Base-by-base conservation (phyloP, 2,113 vertebrate species). In the Datnioides undecimradiatus region DNA sequence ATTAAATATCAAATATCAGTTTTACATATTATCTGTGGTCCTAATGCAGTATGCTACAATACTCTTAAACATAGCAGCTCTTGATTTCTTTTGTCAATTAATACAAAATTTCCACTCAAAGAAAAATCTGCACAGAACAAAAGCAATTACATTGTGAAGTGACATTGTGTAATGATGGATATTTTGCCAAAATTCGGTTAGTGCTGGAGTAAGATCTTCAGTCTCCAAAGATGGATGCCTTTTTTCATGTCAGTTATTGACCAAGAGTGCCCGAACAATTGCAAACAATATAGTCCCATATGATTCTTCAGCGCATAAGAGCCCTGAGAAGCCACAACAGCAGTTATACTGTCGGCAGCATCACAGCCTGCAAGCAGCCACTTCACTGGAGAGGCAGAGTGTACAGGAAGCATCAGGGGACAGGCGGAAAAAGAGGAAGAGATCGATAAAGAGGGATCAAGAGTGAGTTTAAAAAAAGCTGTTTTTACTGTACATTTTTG, bases 381-480 rank as follows among this genome's bases (percentile, higher is more conserved):
- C 91, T 93, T 91, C 70, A 91, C 52, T 90, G 82, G 80, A 93
- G 91, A 87, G 88, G 76, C 58, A 58, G 58, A 54, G 57, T 36
- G 65, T 59, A 79, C 79, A 77, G 79, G 67, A 81, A 76, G 80
- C 79, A 82, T 76, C 40, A 36, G 69, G 17, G 77, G 75, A 82
- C 70, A 46, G 65, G 78, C 4, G 38, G 59, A 72, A 45, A 71
- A 45, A 71, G 38, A 49, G 71, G 78, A 75, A 70, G 82, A 85
- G 43, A 41, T 52, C 46, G 27, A 58, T 34, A 6, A 51, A 59
- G 34, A 64, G 46, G 17, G 16, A 63, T 66, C 13, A 17, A 12
- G 1, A 57, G 52, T 3, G 40, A 64, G 27, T 29, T 29, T 52
- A 13, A 59, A 46, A 40, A 27, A 45, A 31, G n/a, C 21, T 14